Conservation (phyloP, 1,140 invertebrate genomes). For the Aradophagus sp. region DNA sequence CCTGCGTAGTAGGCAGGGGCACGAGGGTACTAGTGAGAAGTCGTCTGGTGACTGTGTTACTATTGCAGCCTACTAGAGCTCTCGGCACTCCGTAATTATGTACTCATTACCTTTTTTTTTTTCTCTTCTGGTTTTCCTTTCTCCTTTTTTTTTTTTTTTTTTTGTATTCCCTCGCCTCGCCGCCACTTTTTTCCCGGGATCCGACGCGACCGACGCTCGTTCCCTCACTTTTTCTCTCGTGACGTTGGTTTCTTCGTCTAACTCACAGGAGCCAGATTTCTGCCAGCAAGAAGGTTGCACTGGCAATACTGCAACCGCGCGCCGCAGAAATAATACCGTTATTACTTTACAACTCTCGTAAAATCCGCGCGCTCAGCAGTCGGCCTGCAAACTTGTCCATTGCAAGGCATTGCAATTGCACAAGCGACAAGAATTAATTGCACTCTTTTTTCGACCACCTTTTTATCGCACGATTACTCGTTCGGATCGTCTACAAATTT, state of each 20-base stretch:
- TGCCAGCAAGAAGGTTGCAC: constrained; percentile 50
- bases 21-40: too few relatives aligned
- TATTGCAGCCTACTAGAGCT: too few relatives aligned
- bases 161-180: constrained; percentile 38
- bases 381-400: constrained; percentile 40
- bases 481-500: too few relatives aligned
- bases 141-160: too few relatives aligned
- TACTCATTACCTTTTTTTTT: too few relatives aligned
- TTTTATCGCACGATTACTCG: too few relatives aligned
- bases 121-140: too few relatives aligned
- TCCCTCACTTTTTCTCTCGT: too few relatives aligned
- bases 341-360: constrained; percentile 69
- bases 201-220: constrained; percentile 35
- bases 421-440: constrained; percentile 23
- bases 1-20: too few relatives aligned
- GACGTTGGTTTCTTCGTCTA: constrained; percentile 17
- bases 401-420: constrained; percentile 28
- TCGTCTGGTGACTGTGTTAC: too few relatives aligned
- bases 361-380: constrained; percentile 57
- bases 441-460: constrained; percentile 6
- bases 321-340: constrained; percentile 61
- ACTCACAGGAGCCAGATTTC: constrained; percentile 38
- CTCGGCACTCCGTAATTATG: too few relatives aligned
- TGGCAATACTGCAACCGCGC: constrained; percentile 56
- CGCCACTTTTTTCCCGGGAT: constrained; percentile 46